A percentile compares a stretch with the other conserved stretches of the same genome.
Evolutionary conservation across 2,797 vertebrate species (phyloP).

Genomic region (Brachymystax lenok): DNA sequence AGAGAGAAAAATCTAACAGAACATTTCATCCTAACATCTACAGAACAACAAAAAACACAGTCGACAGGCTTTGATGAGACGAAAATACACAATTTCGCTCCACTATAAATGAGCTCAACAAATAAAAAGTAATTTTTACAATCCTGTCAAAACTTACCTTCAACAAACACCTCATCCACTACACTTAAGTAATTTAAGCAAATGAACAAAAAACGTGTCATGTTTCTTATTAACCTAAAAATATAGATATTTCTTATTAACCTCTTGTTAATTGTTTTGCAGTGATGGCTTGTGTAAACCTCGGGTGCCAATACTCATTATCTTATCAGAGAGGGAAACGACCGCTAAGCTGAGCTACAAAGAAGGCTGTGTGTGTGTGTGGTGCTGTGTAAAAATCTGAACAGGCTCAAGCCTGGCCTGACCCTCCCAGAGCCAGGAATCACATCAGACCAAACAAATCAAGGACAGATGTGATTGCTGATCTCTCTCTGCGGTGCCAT

Average conservation of each 20-base stretch:
- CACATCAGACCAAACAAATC: not conserved
- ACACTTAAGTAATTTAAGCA: not conserved
- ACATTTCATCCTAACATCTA: too few species aligned
- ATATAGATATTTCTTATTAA: conserved; percentile 11
- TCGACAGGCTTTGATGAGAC: not conserved
- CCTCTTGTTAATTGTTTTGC: conserved; percentile 18
- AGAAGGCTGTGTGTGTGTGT: not conserved
- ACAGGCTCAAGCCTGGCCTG: not conserved
- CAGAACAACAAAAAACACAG: not conserved
- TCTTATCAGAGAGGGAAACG: conserved; percentile 42
- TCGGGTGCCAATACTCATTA: conserved; percentile 51
- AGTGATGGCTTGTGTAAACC: conserved; percentile 23
- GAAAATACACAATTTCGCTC: not conserved
- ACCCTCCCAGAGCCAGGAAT: not conserved
- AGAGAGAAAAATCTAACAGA: not conserved
- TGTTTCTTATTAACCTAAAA: conserved; percentile 1
- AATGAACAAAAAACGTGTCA: not conserved
- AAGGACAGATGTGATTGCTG: not conserved
- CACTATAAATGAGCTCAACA: not conserved
- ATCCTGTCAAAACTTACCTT: conserved; percentile 20
- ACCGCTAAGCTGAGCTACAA: conserved; percentile 8
- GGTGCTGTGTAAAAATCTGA: not conserved
- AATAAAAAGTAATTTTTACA: not conserved
- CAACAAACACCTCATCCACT: conserved; percentile 33
- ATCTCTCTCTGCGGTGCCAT: not conserved